phyloP scores from a whole-genome alignment of 2,113 vertebrate genomes.

The Eulemur macaco region DNA sequence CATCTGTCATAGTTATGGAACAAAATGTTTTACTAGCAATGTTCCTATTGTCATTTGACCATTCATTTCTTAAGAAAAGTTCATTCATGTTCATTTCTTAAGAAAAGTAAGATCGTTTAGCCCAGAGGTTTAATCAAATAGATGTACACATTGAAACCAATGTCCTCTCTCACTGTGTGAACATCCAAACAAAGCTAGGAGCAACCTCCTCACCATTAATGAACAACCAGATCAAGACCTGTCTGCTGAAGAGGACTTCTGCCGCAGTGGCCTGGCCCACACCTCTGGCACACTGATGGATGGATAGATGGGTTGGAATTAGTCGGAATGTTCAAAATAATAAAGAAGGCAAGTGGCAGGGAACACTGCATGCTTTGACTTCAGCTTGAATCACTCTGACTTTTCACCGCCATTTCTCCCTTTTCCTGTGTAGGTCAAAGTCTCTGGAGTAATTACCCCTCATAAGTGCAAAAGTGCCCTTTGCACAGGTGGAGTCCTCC shows the following conservation, averaged over 20 bases:
- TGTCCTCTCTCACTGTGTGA: not conserved
- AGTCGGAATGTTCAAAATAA: not conserved
- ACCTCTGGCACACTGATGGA: not conserved
- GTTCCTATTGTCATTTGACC: not conserved
- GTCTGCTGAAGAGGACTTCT: not conserved
- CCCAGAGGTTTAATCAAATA: not conserved
- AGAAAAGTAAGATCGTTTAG: not conserved
- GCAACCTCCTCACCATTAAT: not conserved
- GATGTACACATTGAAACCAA: not conserved
- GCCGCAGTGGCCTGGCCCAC: not conserved
- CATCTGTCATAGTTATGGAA: not conserved
- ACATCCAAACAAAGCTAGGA: not conserved
- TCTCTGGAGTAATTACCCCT: not conserved
- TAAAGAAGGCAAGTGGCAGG: not conserved
- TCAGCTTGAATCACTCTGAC: rapidly evolving
- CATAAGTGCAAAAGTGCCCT: not conserved
- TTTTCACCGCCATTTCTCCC: not conserved
- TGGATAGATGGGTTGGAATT: no score
- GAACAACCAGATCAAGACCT: not conserved
- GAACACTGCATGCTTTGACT: not conserved
- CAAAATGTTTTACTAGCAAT: not conserved
- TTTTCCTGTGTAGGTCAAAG: not conserved
- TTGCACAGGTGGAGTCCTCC: not conserved
- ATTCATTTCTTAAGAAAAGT: not conserved
- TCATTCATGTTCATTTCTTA: not conserved